A percentile compares a stretch with the other conserved stretches of the same genome.
Evolutionary conservation across 1,140 invertebrate species (phyloP).

Genomic region (Nautilus pompilius): DNA sequence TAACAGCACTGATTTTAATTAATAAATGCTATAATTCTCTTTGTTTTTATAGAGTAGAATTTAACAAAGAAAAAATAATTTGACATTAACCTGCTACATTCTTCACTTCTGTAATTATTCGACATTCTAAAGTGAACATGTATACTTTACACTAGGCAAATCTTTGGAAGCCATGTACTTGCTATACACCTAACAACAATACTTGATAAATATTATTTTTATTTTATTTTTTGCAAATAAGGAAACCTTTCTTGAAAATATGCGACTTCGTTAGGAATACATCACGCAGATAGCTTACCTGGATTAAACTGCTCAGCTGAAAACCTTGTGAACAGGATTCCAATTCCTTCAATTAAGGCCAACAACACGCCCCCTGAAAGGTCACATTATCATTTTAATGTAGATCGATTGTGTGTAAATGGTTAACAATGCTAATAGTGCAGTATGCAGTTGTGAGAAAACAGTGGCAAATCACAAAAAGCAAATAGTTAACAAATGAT

Average conservation of each 20-base stretch:
- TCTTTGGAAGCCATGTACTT: not conserved
- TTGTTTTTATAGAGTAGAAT: too few relatives aligned
- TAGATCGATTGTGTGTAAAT: too few relatives aligned
- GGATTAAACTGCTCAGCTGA: constrained; percentile 88
- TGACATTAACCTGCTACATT: too few relatives aligned
- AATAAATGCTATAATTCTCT: too few relatives aligned
- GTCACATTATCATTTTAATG: too few relatives aligned
- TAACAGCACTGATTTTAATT: too few relatives aligned
- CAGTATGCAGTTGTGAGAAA: too few relatives aligned
- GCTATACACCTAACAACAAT: not conserved
- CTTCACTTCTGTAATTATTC: not conserved
- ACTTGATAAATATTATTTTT: not conserved
- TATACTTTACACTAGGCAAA: not conserved
- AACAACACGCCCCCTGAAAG: constrained; percentile 76
- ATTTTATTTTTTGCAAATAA: not conserved
- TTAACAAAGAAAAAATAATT: too few relatives aligned
- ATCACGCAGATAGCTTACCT: constrained; percentile 26
- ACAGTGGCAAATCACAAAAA: too few relatives aligned
- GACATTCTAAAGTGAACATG: not conserved
- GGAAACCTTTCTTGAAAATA: not conserved
- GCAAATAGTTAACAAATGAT: too few relatives aligned
- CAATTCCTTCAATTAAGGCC: constrained; percentile 94
- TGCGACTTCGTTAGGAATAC: not conserved
- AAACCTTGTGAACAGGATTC: constrained; percentile 85
- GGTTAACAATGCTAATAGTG: too few relatives aligned